phyloP scores from a whole-genome alignment of 2,113 vertebrate genomes.

The Neodon shergylaensis region DNA sequence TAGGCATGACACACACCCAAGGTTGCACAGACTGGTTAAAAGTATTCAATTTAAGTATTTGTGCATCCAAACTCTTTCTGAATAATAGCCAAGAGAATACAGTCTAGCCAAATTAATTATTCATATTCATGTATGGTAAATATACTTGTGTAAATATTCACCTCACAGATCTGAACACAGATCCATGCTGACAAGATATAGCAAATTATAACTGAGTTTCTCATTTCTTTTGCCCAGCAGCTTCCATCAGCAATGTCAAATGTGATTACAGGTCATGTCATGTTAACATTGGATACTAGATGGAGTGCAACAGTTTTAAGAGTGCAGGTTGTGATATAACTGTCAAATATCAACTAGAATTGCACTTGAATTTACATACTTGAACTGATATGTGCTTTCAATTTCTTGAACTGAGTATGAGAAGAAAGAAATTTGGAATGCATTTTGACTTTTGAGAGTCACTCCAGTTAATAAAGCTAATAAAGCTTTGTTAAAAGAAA shows the following conservation, averaged over 20 bases:
- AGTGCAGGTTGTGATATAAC: slow-evolving; percentile 51
- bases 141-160: no score
- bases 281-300: slow-evolving; percentile 43
- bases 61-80: neutral
- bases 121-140: neutral
- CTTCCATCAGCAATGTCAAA: slow-evolving; percentile 57
- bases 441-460: slow-evolving; percentile 37
- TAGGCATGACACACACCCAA: neutral
- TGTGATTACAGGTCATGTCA: slow-evolving; percentile 51
- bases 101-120: neutral
- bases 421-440: slow-evolving; percentile 32
- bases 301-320: slow-evolving; percentile 26
- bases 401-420: slow-evolving; percentile 34
- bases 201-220: neutral
- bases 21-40: neutral
- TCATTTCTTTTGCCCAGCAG: neutral
- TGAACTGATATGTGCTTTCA: slow-evolving; percentile 54
- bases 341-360: slow-evolving; percentile 67
- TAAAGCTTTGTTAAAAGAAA: slow-evolving; percentile 34
- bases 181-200: neutral
- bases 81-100: neutral
- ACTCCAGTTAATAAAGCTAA: slow-evolving; percentile 24
- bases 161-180: neutral
- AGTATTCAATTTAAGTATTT: neutral
- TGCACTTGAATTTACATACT: slow-evolving; percentile 62